These are phyloP conservation scores for Tychaedon coryphoeus DNA, from an alignment of 2,113 vertebrate genomes.

Conservation along the genomic window DNA sequence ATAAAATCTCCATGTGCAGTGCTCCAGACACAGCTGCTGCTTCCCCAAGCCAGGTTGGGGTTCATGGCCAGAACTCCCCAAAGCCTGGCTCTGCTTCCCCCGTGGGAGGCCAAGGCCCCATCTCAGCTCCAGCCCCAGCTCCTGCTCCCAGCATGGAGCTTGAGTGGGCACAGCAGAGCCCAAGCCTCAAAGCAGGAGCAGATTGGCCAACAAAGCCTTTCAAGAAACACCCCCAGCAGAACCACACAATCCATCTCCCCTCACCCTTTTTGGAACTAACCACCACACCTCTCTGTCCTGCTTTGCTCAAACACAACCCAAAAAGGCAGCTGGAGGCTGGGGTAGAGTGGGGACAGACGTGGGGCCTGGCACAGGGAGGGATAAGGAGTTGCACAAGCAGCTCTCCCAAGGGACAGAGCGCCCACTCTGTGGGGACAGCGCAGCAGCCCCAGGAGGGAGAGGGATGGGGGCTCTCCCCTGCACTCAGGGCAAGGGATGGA, in stretches of 20 bases:
- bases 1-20: neutral
- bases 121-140: neutral
- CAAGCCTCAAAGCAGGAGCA: rapidly evolving
- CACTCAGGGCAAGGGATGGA: neutral
- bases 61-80: neutral
- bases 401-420: rapidly evolving
- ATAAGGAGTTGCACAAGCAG: neutral
- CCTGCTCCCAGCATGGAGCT: neutral
- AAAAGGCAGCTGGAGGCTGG: neutral
- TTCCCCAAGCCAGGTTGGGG: neutral
- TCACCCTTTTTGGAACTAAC: neutral
- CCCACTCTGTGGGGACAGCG: neutral
- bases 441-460: neutral
- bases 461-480: neutral
- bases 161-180: neutral
- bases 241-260: rapidly evolving
- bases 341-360: neutral
- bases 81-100: neutral
- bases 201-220: neutral
- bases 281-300: neutral
- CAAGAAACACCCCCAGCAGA: neutral
- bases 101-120: neutral
- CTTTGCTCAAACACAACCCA: neutral
- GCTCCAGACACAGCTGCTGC: neutral
- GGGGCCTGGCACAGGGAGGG: neutral